Percentiles rank a stretch among this genome's conserved stretches.
These are phyloP conservation scores for Drosophila picticornis DNA, from an alignment of 2,888 invertebrate species.

Conservation along the genomic window DNA sequence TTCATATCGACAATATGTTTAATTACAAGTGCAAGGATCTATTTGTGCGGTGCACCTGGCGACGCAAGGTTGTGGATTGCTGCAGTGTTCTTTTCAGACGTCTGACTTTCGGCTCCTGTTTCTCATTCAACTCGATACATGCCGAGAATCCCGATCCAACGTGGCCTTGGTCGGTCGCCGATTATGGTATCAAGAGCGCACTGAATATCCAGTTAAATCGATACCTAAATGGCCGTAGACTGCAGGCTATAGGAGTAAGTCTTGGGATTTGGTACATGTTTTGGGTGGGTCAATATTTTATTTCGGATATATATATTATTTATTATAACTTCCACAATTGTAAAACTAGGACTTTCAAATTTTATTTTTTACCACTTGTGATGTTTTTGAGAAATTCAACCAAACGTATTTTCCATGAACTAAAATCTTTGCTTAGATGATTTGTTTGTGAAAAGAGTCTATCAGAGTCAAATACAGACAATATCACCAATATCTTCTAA, in stretches of 20 bases:
- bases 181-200: constrained; percentile 60
- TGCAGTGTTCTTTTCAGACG: constrained; percentile 59
- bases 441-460: background rate
- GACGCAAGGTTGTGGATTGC: constrained; percentile 58
- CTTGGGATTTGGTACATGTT: background rate
- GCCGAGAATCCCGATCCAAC: constrained; percentile 41
- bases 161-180: constrained; percentile 75
- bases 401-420: background rate
- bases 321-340: background rate
- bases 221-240: background rate
- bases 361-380: background rate
- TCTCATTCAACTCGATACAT: constrained; percentile 59
- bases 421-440: background rate
- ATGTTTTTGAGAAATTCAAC: background rate
- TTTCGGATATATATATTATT: background rate
- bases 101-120: constrained; percentile 43
- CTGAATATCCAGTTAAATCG: constrained; percentile 61
- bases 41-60: constrained; percentile 69
- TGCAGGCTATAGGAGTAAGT: constrained; percentile 60
- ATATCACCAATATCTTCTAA: background rate
- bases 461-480: background rate
- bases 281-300: background rate
- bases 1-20: constrained; percentile 22
- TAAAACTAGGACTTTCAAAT: background rate
- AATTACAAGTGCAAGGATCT: constrained; percentile 56